Conservation (phyloP, 1,140 invertebrate species). For the Centruroides sculpturatus region DNA sequence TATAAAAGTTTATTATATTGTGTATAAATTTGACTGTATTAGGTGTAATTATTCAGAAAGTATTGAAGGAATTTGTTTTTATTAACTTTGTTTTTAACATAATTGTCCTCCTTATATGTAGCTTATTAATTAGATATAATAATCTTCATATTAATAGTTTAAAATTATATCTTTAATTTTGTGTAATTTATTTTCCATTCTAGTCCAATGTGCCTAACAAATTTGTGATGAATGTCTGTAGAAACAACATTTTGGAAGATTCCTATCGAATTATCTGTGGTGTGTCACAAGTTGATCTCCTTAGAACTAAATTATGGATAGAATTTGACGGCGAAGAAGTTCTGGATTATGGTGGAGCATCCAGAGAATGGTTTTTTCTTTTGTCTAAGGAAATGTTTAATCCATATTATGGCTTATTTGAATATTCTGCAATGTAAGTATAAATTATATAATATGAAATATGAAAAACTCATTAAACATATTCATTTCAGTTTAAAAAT, state of each 20-base stretch:
- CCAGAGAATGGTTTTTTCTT: constrained; percentile 96
- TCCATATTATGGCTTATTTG: constrained; percentile 97
- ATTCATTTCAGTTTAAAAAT: no score
- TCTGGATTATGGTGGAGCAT: constrained; percentile 92
- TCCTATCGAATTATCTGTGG: constrained; percentile 69
- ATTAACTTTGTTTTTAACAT: no score
- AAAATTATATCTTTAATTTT: no score
- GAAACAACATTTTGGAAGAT: constrained; percentile 87
- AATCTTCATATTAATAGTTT: no score
- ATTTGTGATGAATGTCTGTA: constrained; percentile 85
- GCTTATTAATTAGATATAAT: no score
- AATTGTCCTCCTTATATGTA: no score
- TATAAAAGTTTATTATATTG: no score
- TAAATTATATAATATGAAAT: background rate
- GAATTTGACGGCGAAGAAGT: constrained; percentile 97
- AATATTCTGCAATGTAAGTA: constrained; percentile 91
- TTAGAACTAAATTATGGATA: constrained; percentile 96
- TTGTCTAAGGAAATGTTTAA: constrained; percentile 99
- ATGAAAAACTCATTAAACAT: background rate
- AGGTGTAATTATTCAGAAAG: no score
- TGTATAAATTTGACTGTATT: no score
- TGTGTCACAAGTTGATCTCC: constrained; percentile 64
- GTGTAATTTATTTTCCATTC: constrained; percentile 17
- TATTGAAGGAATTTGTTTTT: no score
- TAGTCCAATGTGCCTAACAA: constrained; percentile 93